Evolutionary conservation across 2,888 invertebrate species (phyloP).

Genomic region (Drosophila pullipes): DNA sequence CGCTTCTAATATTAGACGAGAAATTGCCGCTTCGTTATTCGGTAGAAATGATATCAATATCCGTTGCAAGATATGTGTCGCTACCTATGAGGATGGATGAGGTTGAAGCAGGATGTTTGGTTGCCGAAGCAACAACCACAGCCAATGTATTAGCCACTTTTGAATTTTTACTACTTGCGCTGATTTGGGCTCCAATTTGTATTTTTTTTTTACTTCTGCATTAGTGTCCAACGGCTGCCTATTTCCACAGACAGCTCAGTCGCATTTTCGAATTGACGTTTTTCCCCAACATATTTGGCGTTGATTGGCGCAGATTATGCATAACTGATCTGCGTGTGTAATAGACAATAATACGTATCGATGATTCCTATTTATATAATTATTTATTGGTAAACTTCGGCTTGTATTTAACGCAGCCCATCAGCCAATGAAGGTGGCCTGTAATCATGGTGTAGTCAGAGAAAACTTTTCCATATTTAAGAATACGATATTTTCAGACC

Average conservation of each 20-base stretch:
- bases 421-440: not conserved
- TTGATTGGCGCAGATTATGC: not conserved
- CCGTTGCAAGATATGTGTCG: not conserved
- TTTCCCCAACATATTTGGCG: not conserved
- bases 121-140: not conserved
- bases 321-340: not conserved
- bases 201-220: not conserved
- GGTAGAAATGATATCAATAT: not conserved
- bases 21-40: not conserved
- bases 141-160: not conserved
- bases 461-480: not conserved
- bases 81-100: too few relatives aligned
- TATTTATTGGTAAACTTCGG: not conserved
- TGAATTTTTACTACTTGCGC: not conserved
- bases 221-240: not conserved
- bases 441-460: not conserved
- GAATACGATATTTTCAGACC: not conserved
- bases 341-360: not conserved
- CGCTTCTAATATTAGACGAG: not conserved
- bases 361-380: not conserved
- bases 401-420: not conserved
- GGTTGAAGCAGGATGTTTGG: not conserved
- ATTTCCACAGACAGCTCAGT: not conserved
- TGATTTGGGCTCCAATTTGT: not conserved
- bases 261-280: not conserved